Percentiles rank a stretch among this genome's conserved stretches.
These are phyloP conservation scores for Typhlichthys subterraneus DNA, from an alignment of 2,797 vertebrate species.

Conservation along the genomic window DNA sequence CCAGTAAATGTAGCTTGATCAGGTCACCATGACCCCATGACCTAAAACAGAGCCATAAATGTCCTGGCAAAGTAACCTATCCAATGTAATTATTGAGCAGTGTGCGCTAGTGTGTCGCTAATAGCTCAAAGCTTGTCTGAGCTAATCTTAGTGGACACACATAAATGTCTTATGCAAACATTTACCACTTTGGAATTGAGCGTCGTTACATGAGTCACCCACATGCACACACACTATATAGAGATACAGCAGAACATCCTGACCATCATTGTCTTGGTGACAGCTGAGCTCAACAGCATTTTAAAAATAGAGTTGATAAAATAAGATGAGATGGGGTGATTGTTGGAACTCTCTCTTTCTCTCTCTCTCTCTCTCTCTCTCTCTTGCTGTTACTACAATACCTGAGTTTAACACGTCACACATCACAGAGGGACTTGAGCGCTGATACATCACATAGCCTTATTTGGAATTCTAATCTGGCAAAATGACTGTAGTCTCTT, in stretches of 20 bases:
- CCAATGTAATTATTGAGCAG: slow-evolving; percentile 18
- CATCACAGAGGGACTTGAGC: not conserved
- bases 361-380: not conserved
- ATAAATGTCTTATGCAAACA: slow-evolving; percentile 51
- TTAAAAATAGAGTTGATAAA: slow-evolving; percentile 28
- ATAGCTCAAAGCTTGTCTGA: slow-evolving; percentile 9
- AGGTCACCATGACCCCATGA: slow-evolving; percentile 6
- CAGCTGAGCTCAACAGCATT: slow-evolving; percentile 23
- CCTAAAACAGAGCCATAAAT: slow-evolving; percentile 14
- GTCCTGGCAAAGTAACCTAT: slow-evolving; percentile 9
- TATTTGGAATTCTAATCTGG: too few relatives aligned
- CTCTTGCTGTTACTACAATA: not conserved
- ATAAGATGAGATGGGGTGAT: slow-evolving; percentile 20
- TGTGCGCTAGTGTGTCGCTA: not conserved
- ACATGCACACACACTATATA: slow-evolving; percentile 19
- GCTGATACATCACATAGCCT: too few relatives aligned
- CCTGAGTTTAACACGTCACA: not conserved
- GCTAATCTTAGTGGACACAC: slow-evolving; percentile 10
- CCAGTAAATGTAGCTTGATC: slow-evolving; percentile 7
- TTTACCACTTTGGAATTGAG: slow-evolving; percentile 37
- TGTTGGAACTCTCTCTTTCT: not conserved
- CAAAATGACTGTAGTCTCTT: too few relatives aligned
- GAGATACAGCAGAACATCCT: slow-evolving; percentile 21
- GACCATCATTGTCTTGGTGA: slow-evolving; percentile 29
- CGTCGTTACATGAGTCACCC: slow-evolving; percentile 29